phyloP scores from a whole-genome alignment of 2,797 vertebrate genomes.

The Macropodus opercularis region DNA sequence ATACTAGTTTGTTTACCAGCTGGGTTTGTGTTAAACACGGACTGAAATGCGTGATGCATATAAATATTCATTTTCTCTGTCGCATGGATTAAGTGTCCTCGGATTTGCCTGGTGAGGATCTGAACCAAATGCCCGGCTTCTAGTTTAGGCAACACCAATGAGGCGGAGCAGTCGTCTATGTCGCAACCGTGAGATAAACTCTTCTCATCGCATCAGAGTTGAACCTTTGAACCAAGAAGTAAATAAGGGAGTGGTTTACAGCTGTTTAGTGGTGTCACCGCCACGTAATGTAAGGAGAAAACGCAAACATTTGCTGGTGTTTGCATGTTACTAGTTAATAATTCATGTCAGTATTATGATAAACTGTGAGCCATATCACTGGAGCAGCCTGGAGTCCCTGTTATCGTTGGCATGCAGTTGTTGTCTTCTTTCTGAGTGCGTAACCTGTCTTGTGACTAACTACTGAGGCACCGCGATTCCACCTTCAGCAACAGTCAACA shows the following conservation, averaged over 20 bases:
- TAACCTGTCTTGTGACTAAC: slow-evolving; percentile 54
- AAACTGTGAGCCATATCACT: not conserved
- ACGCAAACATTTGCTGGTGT: no score
- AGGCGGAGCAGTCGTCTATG: not conserved
- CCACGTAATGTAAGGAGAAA: not conserved
- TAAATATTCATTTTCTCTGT: slow-evolving; percentile 12
- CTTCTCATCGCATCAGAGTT: not conserved
- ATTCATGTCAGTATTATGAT: slow-evolving; percentile 7
- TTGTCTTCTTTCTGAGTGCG: slow-evolving; percentile 23
- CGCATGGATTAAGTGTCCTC: not conserved
- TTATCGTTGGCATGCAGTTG: slow-evolving; percentile 30
- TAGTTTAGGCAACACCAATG: not conserved
- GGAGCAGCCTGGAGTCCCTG: not conserved
- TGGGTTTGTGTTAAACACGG: not conserved
- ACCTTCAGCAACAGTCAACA: slow-evolving; percentile 57
- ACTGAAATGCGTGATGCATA: slow-evolving; percentile 4
- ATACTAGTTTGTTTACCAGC: not conserved
- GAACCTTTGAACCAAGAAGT: not conserved
- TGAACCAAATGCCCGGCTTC: not conserved
- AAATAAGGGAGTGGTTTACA: no score
- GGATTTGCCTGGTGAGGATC: not conserved
- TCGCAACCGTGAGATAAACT: not conserved
- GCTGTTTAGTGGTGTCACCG: not conserved
- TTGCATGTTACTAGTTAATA: slow-evolving; percentile 13
- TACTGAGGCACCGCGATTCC: slow-evolving; percentile 20